These are phyloP conservation scores for Allophyes oxyacanthae DNA, from an alignment of 2,888 invertebrate species.

Conservation along the genomic window DNA sequence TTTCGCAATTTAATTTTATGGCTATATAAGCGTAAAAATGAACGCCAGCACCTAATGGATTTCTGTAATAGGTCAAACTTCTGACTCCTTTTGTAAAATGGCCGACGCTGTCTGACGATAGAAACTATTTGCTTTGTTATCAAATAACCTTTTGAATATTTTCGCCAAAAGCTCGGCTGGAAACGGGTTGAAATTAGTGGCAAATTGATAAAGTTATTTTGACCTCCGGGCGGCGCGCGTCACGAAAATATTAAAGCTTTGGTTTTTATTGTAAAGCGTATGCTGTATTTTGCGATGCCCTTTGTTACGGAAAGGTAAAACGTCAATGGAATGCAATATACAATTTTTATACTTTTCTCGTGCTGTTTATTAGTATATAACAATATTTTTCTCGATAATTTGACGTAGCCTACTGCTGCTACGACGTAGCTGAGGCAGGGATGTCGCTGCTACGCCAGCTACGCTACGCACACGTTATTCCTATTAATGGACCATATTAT, in stretches of 20 bases:
- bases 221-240: neutral
- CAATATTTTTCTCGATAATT: no score
- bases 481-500: no score
- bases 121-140: constrained; percentile 6
- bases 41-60: constrained; percentile 49
- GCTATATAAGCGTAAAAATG: constrained; percentile 55
- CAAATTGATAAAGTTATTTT: constrained; percentile 34
- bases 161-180: constrained; percentile 12
- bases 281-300: no score
- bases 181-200: constrained; percentile 29
- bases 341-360: no score
- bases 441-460: no score
- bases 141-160: constrained; percentile 16
- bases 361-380: no score
- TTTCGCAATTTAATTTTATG: constrained; percentile 61
- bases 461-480: no score
- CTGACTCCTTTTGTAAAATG: neutral
- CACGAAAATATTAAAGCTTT: constrained; percentile 4
- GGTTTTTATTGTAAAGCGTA: constrained; percentile 11
- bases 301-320: no score
- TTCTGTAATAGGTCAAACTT: constrained; percentile 39
- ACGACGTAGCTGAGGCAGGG: no score
- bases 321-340: no score
- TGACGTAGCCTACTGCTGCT: no score
- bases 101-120: neutral